A percentile compares a stretch with the other conserved stretches of the same genome.
Conservation (phyloP, 2,113 vertebrate species). For the Etia nguti region DNA sequence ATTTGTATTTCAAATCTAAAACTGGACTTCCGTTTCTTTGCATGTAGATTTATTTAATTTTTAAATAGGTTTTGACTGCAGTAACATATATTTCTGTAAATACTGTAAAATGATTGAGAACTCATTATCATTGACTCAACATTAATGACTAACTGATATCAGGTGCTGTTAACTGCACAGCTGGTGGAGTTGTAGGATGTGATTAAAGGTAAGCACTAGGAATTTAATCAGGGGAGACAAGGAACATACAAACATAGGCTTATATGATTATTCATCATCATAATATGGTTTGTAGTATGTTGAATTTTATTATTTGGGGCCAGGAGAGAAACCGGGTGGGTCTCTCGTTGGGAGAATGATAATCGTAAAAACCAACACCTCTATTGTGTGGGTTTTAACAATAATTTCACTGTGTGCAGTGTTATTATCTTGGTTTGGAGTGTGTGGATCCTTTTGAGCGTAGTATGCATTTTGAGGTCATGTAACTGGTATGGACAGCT, state of each 20-base stretch:
- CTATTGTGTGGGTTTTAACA: background rate
- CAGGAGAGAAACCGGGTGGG: background rate
- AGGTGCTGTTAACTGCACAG: background rate
- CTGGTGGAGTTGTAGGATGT: too few species aligned
- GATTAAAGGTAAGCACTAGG: too few species aligned
- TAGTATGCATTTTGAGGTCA: background rate
- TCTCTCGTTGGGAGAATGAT: background rate
- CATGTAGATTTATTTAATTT: background rate
- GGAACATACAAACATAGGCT: background rate
- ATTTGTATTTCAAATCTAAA: background rate
- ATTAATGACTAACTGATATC: background rate
- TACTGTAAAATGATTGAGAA: background rate
- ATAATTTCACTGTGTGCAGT: background rate
- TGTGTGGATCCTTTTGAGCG: background rate
- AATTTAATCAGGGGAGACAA: background rate
- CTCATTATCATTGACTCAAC: background rate
- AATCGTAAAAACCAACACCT: background rate
- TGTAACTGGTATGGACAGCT: background rate
- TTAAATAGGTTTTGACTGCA: background rate
- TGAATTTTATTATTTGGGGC: background rate
- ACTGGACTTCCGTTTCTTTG: background rate
- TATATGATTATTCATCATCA: background rate
- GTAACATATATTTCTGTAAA: background rate
- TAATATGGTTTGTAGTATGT: background rate
- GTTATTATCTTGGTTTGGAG: background rate